Evolutionary conservation across 2,888 invertebrate genomes (phyloP), one percentile per base, ranked within the genome.

Genomic region (Microctonus brassicae): DNA sequence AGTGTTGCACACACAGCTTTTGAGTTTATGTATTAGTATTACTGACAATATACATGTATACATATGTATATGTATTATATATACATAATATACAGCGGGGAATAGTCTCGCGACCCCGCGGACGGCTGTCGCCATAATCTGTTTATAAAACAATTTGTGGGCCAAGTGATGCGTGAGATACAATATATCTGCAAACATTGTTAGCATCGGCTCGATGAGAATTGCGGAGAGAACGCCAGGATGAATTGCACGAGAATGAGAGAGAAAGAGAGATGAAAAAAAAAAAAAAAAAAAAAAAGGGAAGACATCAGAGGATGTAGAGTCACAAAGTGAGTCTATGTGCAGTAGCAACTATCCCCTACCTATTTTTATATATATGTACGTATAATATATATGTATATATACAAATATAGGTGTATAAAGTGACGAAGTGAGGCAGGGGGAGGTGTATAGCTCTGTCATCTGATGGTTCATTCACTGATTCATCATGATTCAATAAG

Each of bases 61-160:
- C 20, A 17, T 33, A 65, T 73, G 36, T 69, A 65, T 52, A 29
- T 39, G n/a, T 39, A 39, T 39, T 52, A 29, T 39, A 39, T 39
- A 39, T 39, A 39, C n/a, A 39, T 13, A n/a, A n/a, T n/a, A n/a
- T 39, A 47, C 58, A 72, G 74, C 72, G 63, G 65, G 73, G 70
- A 57, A 42, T 17, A 17, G 17, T 64, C 73, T 70, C 87, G 86
- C 83, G 74, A 83, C 81, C 89, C 89, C 88, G 84, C 88, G 85
- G 86, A 88, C 88, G 88, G 87, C 87, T 85, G 89, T 88, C 87
- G 90, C 90, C 90, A 90, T 93, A 93, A 93, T 93, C 93, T 92
- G 91, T 92, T 93, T 93, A 93, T 91, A 91, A 92, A 92, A 92
- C 93, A 93, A 93, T 93, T 93, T 93, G 92, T 91, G 90, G 90